phyloP scores from a whole-genome alignment of 2,113 vertebrate species.

The Solea solea region DNA sequence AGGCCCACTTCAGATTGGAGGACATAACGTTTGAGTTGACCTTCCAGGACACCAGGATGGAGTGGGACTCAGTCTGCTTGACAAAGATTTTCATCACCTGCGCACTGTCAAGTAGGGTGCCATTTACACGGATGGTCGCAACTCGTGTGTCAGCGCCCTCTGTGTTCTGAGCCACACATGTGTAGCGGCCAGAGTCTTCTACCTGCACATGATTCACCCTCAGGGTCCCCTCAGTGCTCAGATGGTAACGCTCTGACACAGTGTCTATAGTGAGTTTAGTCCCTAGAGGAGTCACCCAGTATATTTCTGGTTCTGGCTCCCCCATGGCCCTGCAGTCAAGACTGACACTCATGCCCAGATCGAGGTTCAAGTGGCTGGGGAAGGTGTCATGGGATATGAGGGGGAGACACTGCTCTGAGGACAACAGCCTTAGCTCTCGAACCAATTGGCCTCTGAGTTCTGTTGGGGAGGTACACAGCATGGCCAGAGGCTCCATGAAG shows the following conservation, averaged over 20 bases:
- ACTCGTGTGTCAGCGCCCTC: constrained; percentile 94
- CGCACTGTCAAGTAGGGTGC: constrained; percentile 90
- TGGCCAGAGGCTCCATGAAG: constrained; percentile 97
- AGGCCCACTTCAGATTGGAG: constrained; percentile 96
- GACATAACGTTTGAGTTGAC: constrained; percentile 93
- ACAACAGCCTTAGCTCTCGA: constrained; percentile 83
- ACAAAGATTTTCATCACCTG: constrained; percentile 95
- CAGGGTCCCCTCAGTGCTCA: constrained; percentile 91
- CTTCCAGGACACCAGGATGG: constrained; percentile 96
- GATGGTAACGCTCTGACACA: constrained; percentile 88
- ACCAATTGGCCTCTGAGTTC: constrained; percentile 90
- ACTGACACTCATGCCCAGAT: constrained; percentile 85
- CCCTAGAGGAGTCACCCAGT: constrained; percentile 96
- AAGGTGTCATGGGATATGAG: constrained; percentile 93
- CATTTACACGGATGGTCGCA: constrained; percentile 90
- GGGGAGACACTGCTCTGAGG: constrained; percentile 91
- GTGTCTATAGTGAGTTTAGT: constrained; percentile 89
- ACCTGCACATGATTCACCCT: constrained; percentile 87
- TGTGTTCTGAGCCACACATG: constrained; percentile 94
- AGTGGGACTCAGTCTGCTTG: constrained; percentile 93
- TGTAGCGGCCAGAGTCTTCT: constrained; percentile 94
- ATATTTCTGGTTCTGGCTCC: constrained; percentile 96
- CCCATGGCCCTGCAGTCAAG: constrained; percentile 97
- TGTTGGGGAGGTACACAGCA: constrained; percentile 91
- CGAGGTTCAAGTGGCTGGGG: constrained; percentile 88